A percentile compares a stretch with the other conserved stretches of the same genome.
Conservation (phyloP, 2,113 vertebrate species). For the Protobothrops mucrosquamatus region DNA sequence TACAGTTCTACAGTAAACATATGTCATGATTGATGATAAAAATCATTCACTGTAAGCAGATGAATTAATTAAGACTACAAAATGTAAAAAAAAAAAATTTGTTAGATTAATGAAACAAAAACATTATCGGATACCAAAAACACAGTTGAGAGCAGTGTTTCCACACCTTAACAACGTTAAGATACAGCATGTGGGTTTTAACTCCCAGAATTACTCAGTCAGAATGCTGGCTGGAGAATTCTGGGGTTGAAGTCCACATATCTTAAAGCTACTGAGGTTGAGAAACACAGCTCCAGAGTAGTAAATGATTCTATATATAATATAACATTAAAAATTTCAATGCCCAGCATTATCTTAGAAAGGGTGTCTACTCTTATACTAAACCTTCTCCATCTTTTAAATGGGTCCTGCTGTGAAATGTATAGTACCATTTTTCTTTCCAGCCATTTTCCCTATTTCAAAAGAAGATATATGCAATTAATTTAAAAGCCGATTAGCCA, state of each 20-base stretch:
- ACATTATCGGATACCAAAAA: background rate
- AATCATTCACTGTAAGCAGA: background rate
- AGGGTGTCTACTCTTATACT: background rate
- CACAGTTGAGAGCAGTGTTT: background rate
- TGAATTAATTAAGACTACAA: background rate
- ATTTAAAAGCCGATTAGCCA: background rate
- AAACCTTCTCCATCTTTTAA: background rate
- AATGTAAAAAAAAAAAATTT: background rate
- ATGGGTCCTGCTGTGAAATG: background rate
- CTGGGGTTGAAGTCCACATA: no score
- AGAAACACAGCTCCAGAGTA: background rate
- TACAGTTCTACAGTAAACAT: background rate
- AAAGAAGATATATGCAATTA: background rate
- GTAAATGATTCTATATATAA: background rate
- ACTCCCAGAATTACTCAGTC: no score
- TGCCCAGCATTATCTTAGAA: background rate
- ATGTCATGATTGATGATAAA: background rate
- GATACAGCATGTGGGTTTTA: no score
- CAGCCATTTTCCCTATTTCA: background rate
- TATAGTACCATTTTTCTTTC: background rate
- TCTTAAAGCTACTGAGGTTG: no score
- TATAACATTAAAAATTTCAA: background rate
- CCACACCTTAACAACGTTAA: no score
- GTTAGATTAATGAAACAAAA: background rate
- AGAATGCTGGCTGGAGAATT: no score